Evolutionary conservation across 2,888 invertebrate species (phyloP), one percentile per base, ranked within the genome.

Genomic region (Caenorhabditis afra): DNA sequence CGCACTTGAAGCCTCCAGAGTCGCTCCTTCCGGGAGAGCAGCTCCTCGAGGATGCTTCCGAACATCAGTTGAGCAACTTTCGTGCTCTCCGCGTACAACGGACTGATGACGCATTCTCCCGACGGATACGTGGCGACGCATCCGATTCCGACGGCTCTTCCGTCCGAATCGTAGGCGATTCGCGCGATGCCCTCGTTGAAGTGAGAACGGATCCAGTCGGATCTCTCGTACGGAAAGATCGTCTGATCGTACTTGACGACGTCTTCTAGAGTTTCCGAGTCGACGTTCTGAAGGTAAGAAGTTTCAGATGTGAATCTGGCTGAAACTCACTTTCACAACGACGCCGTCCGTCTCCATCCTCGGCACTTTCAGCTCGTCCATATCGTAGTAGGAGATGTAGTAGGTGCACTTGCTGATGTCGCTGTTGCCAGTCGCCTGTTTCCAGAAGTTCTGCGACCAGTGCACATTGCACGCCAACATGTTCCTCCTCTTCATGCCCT

Each of bases 401-500:
- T 64, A 71, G 41, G 57, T 71, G 18, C 71, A 71, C 23, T 37
- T 20, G 14, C 71, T 44, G 5, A 57, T 64, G 18, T 71, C 71
- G 23, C 62, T 55, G 41, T 41, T 55, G 4, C 71, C 71, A 5
- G 64, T 64, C 16, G 71, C 71, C 57, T 29, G 14, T 18, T 49
- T 57, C 71, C 71, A 71, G 18, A 71, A 71, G 29, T 71, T 71
- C 44, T 71, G 71, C 7, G 71, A 71, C 62, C 71, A 64, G 22
- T 57, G 62, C 18, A 57, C 49, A 39, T 62, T 64, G 44, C 71
- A 71, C 8, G 71, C 71, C 62, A 71, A 22, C 57, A 62, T 71
- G 50, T 71, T 71, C 44, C 50, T 47, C 12, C 3, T 47, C 14
- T 57, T 71, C 71, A 71, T 71, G 16, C 35, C 2, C 49, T 64